Percentiles rank a stretch among this genome's conserved stretches.
phyloP scores from a whole-genome alignment of 2,888 invertebrate genomes.

The Amphipyra berbera region DNA sequence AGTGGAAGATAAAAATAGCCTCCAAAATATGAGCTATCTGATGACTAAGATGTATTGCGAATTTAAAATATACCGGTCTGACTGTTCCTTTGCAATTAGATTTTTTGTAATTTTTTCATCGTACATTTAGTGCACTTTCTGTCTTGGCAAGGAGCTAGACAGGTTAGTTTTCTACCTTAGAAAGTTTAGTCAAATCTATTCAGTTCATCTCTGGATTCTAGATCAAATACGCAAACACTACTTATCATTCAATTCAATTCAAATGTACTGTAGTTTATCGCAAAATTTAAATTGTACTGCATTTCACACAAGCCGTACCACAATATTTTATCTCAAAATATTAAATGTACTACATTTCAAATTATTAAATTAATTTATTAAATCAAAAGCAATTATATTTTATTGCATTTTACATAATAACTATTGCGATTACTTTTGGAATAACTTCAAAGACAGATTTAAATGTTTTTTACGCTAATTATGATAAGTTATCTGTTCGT shows the following conservation, averaged over 20 bases:
- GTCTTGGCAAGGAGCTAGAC: not conserved
- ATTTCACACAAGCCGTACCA: not conserved
- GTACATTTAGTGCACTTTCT: not conserved
- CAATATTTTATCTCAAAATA: not conserved
- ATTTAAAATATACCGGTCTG: constrained; percentile 50
- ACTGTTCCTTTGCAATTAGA: constrained; percentile 22
- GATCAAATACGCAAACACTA: constrained; percentile 27
- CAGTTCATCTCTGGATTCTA: constrained; percentile 22
- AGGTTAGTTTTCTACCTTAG: not conserved
- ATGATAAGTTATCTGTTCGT: constrained; percentile 55
- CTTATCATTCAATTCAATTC: constrained; percentile 33
- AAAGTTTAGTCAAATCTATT: constrained; percentile 37
- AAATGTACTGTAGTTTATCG: constrained; percentile 38
- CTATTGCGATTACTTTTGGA: constrained; percentile 23
- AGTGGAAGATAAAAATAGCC: constrained; percentile 40
- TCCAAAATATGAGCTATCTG: constrained; percentile 44
- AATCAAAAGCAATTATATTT: not conserved
- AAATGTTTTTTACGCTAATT: constrained; percentile 51
- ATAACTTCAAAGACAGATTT: constrained; percentile 41
- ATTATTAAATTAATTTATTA: not conserved
- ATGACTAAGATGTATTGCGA: constrained; percentile 46
- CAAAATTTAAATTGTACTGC: constrained; percentile 15
- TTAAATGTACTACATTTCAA: not conserved
- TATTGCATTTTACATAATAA: constrained; percentile 2
- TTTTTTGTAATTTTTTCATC: not conserved